phyloP scores from a whole-genome alignment of 2,797 vertebrate genomes.

The Pagetopsis macropterus region DNA sequence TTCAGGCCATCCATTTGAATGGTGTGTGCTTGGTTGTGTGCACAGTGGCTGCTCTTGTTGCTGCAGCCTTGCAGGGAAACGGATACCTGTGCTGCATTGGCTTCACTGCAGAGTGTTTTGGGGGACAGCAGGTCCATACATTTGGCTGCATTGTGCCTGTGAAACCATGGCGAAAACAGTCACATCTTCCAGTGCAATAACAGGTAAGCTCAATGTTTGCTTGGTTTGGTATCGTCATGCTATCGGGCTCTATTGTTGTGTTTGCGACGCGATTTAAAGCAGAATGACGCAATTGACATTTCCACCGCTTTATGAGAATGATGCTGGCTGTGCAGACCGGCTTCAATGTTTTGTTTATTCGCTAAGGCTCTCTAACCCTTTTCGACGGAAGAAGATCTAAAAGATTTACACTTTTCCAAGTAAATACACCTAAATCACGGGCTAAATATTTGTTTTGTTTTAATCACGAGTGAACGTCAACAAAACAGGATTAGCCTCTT shows the following conservation, averaged over 20 bases:
- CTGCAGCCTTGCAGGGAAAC: constrained; percentile 31
- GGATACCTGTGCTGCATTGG: constrained; percentile 43
- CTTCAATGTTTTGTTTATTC: constrained; percentile 23
- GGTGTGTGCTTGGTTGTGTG: constrained; percentile 11
- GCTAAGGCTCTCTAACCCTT: background rate
- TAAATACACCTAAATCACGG: background rate
- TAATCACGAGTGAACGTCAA: background rate
- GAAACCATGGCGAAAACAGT: constrained; percentile 76
- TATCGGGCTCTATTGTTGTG: constrained; percentile 3
- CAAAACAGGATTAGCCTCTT: background rate
- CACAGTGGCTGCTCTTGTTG: constrained; percentile 21
- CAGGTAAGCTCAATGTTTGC: constrained; percentile 68
- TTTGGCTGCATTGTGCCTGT: constrained; percentile 20
- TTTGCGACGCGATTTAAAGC: constrained; percentile 43
- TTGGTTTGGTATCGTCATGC: background rate
- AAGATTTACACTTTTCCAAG: background rate
- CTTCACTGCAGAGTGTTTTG: constrained; percentile 50
- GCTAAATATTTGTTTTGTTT: background rate
- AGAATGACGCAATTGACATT: constrained; percentile 71
- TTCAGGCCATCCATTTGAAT: constrained; percentile 28
- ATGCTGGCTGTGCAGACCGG: constrained; percentile 20
- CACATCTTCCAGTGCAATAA: constrained; percentile 47
- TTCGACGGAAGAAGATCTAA: background rate
- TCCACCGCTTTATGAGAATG: constrained; percentile 41
- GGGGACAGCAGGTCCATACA: constrained; percentile 29